Base-by-base conservation (phyloP, 2,888 invertebrate species). In the Drosophila falleni region DNA sequence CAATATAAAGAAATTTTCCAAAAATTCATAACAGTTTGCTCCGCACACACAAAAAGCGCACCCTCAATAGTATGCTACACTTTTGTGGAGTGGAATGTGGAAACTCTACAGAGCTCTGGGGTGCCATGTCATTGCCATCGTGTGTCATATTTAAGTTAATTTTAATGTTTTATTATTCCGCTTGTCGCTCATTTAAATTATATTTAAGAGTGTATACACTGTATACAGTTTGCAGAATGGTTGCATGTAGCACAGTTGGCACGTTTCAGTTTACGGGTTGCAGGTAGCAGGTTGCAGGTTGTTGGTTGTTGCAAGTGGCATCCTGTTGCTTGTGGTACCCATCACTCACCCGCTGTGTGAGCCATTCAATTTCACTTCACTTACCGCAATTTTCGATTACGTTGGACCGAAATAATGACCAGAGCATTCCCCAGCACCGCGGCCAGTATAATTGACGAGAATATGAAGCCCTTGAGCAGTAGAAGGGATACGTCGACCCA, bases 391-490 rank as follows among this genome's bases (percentile, higher is more conserved):
- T 93, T 93, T 53, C 93, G 91, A 89, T 93, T 93, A 68, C 93
- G 91, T 69, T 92, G 93, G 68, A 93, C 93, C 35, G 93, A 93
- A 71, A 93, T 93, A 74, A 93, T 93, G 87, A 98, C 98, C 78
- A 98, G 94, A 2, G 97, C 96, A 94, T 98, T 98, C 59, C 98
- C 98, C 63, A 98, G 94, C 16, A 98, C 95, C 33, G 98, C 98
- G 78, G 97, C 96, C 63, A 97, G 94, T 90, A 98, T 98, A 92
- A 98, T 97, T 81, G 95, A 95, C 66, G 96, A 95, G 95, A 98
- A 98, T 82, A 96, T 94, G 89, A 96, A 94, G 66, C 95, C 96
- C 92, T 97, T 97, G 83, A 96, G 93, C 73, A 96, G 94, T 83
- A 96, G 93, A 41, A 95, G 89, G 69, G 96, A 91, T 47, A 94